These are phyloP conservation scores for Apotomis turbidana DNA, from an alignment of 2,888 invertebrate genomes.

Conservation along the genomic window DNA sequence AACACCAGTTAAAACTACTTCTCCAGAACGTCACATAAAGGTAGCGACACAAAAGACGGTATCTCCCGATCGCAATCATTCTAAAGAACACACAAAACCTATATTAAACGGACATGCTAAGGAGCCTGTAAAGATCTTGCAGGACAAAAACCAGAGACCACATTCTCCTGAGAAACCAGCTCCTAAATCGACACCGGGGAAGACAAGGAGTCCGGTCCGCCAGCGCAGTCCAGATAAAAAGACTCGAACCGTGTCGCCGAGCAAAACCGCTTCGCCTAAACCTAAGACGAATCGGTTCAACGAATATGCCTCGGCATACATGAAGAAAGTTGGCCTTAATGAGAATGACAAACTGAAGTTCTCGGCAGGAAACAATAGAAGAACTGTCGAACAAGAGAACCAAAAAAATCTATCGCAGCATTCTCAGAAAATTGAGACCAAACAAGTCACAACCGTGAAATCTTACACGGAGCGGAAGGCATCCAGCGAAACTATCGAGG, in stretches of 20 bases:
- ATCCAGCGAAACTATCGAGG: conserved; percentile 67
- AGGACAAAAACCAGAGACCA: conserved; percentile 54
- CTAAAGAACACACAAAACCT: conserved; percentile 51
- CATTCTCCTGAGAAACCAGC: conserved; percentile 66
- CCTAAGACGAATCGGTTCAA: conserved; percentile 72
- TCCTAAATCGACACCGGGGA: conserved; percentile 52
- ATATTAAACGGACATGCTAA: conserved; percentile 62
- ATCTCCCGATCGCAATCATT: conserved; percentile 45
- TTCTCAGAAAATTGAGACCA: conserved; percentile 50
- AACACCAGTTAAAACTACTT: conserved; percentile 52
- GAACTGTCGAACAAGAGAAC: conserved; percentile 54
- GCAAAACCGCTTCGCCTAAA: conserved; percentile 61
- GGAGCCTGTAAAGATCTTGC: conserved; percentile 52
- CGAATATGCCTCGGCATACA: conserved; percentile 78
- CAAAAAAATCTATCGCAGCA: conserved; percentile 46
- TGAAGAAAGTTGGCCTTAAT: conserved; percentile 76
- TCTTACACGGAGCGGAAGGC: conserved; percentile 61
- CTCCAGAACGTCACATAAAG: conserved; percentile 60
- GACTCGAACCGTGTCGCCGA: conserved; percentile 67
- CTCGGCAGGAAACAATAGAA: conserved; percentile 58
- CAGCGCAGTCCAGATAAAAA: conserved; percentile 74
- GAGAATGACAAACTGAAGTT: conserved; percentile 65
- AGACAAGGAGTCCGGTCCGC: conserved; percentile 63
- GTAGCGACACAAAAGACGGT: conserved; percentile 49
- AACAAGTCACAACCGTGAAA: conserved; percentile 56